phyloP scores from a whole-genome alignment of 2,797 vertebrate genomes.

The Cryptoprocta ferox region DNA sequence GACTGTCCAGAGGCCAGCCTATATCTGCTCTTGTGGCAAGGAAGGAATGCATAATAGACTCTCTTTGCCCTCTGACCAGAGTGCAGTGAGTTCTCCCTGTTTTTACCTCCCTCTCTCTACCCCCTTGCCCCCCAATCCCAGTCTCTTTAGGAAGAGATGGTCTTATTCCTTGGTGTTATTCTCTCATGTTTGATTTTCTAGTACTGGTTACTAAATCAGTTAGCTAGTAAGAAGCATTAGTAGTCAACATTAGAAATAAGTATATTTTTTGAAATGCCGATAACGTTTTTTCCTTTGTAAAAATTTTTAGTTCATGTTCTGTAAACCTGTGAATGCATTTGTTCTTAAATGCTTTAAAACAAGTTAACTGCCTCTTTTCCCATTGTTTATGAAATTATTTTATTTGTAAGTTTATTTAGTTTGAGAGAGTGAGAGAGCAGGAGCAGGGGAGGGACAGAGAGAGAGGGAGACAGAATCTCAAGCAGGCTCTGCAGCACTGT shows the following conservation, averaged over 20 bases:
- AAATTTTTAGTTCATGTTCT: background rate
- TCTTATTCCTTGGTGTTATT: constrained; percentile 8
- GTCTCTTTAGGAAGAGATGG: background rate
- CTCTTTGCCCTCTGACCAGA: constrained; percentile 37
- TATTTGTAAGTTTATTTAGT: too few relatives aligned
- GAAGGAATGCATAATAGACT: constrained; percentile 66
- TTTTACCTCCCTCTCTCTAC: background rate
- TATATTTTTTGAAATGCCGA: constrained; percentile 33
- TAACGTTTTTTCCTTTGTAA: background rate
- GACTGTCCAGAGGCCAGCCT: constrained; percentile 45
- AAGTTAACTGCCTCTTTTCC: background rate
- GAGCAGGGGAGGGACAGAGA: too few relatives aligned
- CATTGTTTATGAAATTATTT: constrained; percentile 20
- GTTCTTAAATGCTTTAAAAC: constrained; percentile 50
- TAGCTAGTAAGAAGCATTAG: constrained; percentile 26
- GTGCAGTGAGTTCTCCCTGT: background rate
- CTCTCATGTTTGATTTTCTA: constrained; percentile 26
- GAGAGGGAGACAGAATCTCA: too few relatives aligned
- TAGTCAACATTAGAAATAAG: constrained; percentile 25
- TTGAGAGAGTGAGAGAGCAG: too few relatives aligned
- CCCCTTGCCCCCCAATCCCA: background rate
- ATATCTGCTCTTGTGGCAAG: constrained; percentile 45
- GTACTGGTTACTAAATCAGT: background rate
- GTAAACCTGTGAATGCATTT: constrained; percentile 37
- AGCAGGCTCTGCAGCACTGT: too few relatives aligned